Base-by-base conservation (phyloP, 2,797 vertebrate species). In the Neopelma chrysocephalum region DNA sequence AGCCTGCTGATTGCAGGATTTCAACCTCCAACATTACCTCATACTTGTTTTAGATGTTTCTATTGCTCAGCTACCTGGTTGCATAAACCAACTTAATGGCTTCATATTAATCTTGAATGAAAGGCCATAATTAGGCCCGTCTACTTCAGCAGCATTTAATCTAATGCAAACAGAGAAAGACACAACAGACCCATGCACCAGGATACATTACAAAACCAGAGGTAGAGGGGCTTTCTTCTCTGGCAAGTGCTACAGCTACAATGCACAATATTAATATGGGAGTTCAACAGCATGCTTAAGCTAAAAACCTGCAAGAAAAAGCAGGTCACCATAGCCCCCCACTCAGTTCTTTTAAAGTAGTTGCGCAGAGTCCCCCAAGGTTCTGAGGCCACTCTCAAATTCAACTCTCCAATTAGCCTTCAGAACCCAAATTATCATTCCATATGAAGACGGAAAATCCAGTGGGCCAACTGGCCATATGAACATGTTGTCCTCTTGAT, bases 51-150 rank as follows among this genome's bases (percentile, higher is more conserved):
- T 57, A 95, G 86, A 89, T 95, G 89, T 94, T 93, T 90, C 75
- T 86, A 56, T 93, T 94, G 95, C 95, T 94, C 91, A 91, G 95
- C 84, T 96, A 89, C 92, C 69, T 87, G 94, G 72, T 96, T 97
- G 93, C 96, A 96, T 87, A 96, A 96, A 95, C 92, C 79, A 75
- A 56, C 76, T 79, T 95, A 94, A 93, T 96, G 92, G 82, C 61
- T 91, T 95, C 87, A 15, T 93, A 85, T 93, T 95, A 94, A 95
- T 96, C 89, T 82, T 68, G 87, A 93, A 94, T 86, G 94, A 96
- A 96, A 94, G 94, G 92, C 91, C 82, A 5, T 96, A 94, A 96
- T 97, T 97, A 96, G 58, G 31, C 76, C 57, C 5, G 10, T 96
- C 84, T 81, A 27, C 91, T 91, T 93, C 87, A 91, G 84, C 90